Conservation (phyloP, 2,797 vertebrate species). For the Pangasius mekongensis region DNA sequence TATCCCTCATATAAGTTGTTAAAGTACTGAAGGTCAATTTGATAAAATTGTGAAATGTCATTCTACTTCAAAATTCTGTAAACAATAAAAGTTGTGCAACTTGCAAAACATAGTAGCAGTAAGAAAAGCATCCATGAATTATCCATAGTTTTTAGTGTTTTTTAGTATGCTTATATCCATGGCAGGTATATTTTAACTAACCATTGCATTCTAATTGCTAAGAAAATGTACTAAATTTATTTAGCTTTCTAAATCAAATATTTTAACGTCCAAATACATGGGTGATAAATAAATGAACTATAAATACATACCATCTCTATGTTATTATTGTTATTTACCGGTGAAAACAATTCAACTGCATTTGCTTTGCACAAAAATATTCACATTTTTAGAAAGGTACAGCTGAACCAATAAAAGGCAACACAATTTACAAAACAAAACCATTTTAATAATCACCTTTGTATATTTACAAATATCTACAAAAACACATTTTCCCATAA, state of each 20-base stretch:
- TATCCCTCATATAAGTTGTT: neutral
- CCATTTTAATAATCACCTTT: slow-evolving; percentile 78
- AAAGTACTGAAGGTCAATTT: neutral
- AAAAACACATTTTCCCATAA: slow-evolving; percentile 73
- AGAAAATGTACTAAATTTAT: neutral
- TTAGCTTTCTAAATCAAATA: neutral
- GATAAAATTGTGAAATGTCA: neutral
- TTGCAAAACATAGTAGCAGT: neutral
- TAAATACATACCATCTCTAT: neutral
- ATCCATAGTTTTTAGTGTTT: neutral
- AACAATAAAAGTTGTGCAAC: neutral
- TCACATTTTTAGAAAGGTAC: neutral
- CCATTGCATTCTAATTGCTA: neutral
- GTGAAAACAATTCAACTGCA: neutral
- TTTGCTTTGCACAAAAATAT: neutral
- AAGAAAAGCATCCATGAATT: neutral
- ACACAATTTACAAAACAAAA: slow-evolving; percentile 72
- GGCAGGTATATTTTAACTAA: neutral
- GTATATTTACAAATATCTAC: slow-evolving; percentile 83
- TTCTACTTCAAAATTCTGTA: neutral
- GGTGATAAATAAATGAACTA: neutral
- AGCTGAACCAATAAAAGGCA: slow-evolving; percentile 34
- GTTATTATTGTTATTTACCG: neutral
- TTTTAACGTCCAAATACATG: neutral
- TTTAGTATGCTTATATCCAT: neutral